Evolutionary conservation across 1,140 invertebrate genomes (phyloP), one percentile per base, ranked within the genome.

Genomic region (Sipha flava): DNA sequence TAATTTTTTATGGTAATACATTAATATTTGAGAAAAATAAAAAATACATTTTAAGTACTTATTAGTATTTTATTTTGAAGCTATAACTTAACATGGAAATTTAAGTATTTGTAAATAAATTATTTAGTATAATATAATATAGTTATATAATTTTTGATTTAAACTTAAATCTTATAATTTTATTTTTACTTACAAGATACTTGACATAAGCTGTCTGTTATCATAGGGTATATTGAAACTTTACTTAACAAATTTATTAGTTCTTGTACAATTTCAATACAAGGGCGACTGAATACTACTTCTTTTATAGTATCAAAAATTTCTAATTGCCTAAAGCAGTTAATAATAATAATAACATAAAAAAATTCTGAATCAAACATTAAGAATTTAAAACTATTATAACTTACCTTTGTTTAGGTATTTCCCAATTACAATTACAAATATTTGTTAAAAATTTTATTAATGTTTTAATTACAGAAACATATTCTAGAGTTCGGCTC

Each of bases 281-380:
- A 54, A 59, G 73, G 73, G n/a, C 73, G 73, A 29, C 73, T 59
- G 21, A 77, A 57, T 59, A 77, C 49, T 40, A 77, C 29, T 77
- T 77, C 73, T 59, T 77, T 77, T 18, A 57, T 43, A 23, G 59
- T 59, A n/a, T 43, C 12, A 43, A 59, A 77, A 12, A 77, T 77
- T n/a, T 59, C 73, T 18, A 77, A 57, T 26, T 77, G 73, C 16
- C 73, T 77, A 57, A 21, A 73, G 4, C n/a, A n/a, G n/a, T n/a
- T n/a, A n/a, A n/a, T n/a, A n/a, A n/a, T 57, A 10, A 59, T 77
- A 3, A 59, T 23, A 52, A 34, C 2, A 52, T 52, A 5, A 37
- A 37, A 49, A 72, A 34, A 26, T 21, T 34, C 16, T 34, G 2
- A 72, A 47, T n/a, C 1, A 47, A 16, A 12, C 37, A 34, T 37